A percentile compares a stretch with the other conserved stretches of the same genome.
Evolutionary conservation across 92 coral and sea anemone genomes (phyloP).

Genomic region (Bergia sp.): DNA sequence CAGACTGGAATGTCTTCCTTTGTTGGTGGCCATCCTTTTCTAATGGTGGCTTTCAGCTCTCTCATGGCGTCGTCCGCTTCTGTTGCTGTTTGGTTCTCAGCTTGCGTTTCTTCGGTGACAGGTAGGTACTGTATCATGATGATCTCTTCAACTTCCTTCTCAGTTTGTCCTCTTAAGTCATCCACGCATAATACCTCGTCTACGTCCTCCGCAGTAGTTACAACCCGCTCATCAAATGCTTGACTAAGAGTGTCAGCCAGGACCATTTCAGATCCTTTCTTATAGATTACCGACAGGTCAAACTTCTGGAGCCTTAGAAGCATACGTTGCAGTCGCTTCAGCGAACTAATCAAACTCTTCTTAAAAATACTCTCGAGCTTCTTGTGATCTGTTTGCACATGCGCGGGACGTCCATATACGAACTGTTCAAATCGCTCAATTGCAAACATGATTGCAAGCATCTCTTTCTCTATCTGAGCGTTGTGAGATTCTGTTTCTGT

Average conservation of each 20-base stretch:
- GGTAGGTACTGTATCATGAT: neutral
- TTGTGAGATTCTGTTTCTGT: neutral
- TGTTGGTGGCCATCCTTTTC: conserved; percentile 50
- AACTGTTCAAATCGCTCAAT: conserved; percentile 34
- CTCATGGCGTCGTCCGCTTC: conserved; percentile 36
- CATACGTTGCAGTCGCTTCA: conserved; percentile 30
- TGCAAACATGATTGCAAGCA: conserved; percentile 33
- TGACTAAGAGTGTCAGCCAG: conserved; percentile 3
- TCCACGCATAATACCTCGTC: neutral
- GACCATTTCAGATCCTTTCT: conserved; percentile 4
- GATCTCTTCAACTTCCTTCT: neutral
- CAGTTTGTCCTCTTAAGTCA: neutral
- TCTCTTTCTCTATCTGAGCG: too few species aligned
- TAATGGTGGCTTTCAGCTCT: conserved; percentile 49
- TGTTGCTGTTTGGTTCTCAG: conserved; percentile 35
- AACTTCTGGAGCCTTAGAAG: conserved; percentile 26
- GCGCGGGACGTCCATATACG: neutral
- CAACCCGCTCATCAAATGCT: neutral
- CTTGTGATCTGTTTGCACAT: conserved; percentile 1
- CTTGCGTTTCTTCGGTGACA: neutral
- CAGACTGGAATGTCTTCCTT: conserved; percentile 32
- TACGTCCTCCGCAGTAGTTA: neutral
- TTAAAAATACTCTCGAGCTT: conserved; percentile 26
- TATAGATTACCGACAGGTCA: conserved; percentile 13
- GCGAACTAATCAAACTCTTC: conserved; percentile 7